Conservation (phyloP, 2,888 invertebrate genomes). For the Beris morrisii region DNA sequence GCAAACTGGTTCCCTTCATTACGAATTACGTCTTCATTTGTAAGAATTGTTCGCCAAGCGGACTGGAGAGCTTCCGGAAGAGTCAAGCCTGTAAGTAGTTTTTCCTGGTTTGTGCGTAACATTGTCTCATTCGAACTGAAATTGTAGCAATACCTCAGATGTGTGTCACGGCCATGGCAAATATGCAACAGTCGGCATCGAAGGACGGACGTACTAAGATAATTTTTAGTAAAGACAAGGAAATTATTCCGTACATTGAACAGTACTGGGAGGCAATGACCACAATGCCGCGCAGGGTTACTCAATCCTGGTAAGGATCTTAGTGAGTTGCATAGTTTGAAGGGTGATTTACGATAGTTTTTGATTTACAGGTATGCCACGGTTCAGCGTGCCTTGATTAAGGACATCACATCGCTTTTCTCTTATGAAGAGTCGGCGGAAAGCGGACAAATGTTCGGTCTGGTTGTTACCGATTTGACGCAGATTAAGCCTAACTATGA, state of each 20-base stretch:
- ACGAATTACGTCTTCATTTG: slow-evolving; percentile 93
- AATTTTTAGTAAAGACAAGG: slow-evolving; percentile 87
- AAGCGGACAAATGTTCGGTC: slow-evolving; percentile 77
- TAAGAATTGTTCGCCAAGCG: slow-evolving; percentile 90
- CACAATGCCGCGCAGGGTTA: slow-evolving; percentile 84
- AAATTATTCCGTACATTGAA: slow-evolving; percentile 96
- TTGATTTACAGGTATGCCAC: slow-evolving; percentile 64
- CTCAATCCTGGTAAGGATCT: slow-evolving; percentile 68
- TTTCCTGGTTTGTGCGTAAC: slow-evolving; percentile 44
- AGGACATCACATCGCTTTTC: slow-evolving; percentile 79
- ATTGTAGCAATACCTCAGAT: slow-evolving; percentile 83
- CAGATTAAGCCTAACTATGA: slow-evolving; percentile 87
- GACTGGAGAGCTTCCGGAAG: slow-evolving; percentile 88
- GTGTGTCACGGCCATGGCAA: slow-evolving; percentile 92
- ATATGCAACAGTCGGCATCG: slow-evolving; percentile 76
- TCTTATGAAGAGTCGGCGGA: slow-evolving; percentile 70
- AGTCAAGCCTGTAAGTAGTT: slow-evolving; percentile 84
- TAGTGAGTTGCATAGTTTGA: not conserved
- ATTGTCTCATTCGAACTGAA: not conserved
- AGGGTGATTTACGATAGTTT: not conserved
- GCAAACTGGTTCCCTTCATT: slow-evolving; percentile 90
- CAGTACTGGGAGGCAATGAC: slow-evolving; percentile 98
- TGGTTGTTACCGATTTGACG: slow-evolving; percentile 73
- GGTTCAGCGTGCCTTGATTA: slow-evolving; percentile 74
- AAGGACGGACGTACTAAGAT: slow-evolving; percentile 72